Conservation (phyloP, 2,888 invertebrate genomes). For the Pristionchus entomophagus region DNA sequence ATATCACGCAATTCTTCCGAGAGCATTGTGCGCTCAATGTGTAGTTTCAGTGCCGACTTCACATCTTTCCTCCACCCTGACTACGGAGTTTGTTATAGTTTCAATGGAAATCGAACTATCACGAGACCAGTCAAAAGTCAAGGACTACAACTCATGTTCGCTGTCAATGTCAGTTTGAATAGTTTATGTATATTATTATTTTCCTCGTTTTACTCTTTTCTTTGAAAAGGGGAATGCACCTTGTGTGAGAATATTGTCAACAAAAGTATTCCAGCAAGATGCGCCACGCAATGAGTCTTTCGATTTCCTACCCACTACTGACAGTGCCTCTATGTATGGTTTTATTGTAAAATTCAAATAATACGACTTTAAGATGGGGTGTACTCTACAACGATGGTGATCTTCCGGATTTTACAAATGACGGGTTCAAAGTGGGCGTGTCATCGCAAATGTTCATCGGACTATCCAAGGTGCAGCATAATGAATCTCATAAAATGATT, state of each 20-base stretch:
- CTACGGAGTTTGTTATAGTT: neutral
- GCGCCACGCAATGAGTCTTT: neutral
- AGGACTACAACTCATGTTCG: neutral
- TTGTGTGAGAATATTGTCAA: no score
- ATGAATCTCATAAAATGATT: no score
- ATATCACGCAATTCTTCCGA: neutral
- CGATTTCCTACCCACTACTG: neutral
- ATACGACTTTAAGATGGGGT: neutral
- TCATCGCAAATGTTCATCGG: neutral
- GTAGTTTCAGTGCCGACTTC: neutral
- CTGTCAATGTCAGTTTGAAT: neutral
- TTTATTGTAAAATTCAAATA: no score
- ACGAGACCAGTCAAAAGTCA: neutral
- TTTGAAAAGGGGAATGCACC: no score
- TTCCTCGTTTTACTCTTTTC: neutral
- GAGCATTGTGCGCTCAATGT: neutral
- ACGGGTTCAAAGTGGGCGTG: neutral
- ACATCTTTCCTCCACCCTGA: slow-evolving; percentile 13
- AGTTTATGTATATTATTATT: neutral
- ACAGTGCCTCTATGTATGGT: neutral
- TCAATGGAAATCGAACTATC: neutral
- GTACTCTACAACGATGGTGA: neutral
- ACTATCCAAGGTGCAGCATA: neutral
- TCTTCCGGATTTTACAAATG: neutral
- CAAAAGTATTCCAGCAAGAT: slow-evolving; percentile 10